Evolutionary conservation across 1,140 invertebrate genomes (phyloP).

Genomic region (Trichonephila inaurata): DNA sequence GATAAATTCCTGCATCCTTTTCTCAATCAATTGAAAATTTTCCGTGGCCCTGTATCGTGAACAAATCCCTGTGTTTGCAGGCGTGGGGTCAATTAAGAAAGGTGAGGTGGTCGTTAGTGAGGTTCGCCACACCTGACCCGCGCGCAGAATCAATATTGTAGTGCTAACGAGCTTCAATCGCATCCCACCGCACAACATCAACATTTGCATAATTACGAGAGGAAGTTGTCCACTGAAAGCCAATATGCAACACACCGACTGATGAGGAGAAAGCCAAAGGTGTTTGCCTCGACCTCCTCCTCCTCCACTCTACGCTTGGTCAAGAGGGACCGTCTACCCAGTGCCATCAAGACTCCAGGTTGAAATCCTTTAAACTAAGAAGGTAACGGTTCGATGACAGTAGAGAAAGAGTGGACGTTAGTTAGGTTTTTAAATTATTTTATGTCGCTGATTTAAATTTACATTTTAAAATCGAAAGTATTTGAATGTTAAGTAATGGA

Average conservation of each 20-base stretch:
- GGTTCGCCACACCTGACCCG: conserved; percentile 69
- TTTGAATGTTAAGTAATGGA: no score
- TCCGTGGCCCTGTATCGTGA: neutral
- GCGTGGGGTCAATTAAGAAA: conserved; percentile 41
- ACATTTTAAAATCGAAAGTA: no score
- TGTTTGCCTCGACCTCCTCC: conserved; percentile 41
- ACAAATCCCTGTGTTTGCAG: conserved; percentile 4
- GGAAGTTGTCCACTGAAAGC: conserved; percentile 76
- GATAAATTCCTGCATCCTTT: no score
- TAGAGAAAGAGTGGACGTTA: no score
- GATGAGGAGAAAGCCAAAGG: conserved; percentile 73
- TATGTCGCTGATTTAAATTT: no score
- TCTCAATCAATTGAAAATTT: neutral
- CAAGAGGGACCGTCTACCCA: neutral
- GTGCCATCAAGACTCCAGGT: neutral
- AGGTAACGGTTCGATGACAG: no score
- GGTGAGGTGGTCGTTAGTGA: conserved; percentile 6
- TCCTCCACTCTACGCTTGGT: neutral
- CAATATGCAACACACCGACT: conserved; percentile 72
- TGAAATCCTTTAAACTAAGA: no score
- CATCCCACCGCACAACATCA: conserved; percentile 73
- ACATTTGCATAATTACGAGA: conserved; percentile 76
- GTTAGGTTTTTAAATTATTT: no score
- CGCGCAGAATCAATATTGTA: conserved; percentile 63
- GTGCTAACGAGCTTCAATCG: conserved; percentile 69